Conservation (phyloP, 2,113 vertebrate species). For the Varanus komodoensis region DNA sequence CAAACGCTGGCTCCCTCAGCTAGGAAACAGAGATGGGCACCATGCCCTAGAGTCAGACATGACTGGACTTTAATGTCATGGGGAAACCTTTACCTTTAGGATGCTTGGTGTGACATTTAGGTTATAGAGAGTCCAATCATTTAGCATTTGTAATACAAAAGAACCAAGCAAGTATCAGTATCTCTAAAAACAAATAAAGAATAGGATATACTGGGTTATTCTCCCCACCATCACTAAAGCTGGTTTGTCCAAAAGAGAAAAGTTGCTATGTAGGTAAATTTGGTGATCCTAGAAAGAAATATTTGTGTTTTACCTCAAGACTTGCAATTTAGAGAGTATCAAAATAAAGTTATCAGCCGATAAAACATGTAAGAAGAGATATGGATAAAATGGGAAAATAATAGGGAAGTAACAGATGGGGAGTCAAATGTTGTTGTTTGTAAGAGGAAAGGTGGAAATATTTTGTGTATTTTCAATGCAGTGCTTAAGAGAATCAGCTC, state of each 20-base stretch:
- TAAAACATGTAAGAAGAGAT: conserved; percentile 6
- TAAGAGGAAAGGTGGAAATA: not conserved
- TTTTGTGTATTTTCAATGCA: not conserved
- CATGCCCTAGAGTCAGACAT: no score
- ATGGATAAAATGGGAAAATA: not conserved
- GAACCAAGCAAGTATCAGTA: not conserved
- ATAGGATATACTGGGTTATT: not conserved
- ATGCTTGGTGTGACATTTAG: conserved; percentile 6
- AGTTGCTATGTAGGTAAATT: not conserved
- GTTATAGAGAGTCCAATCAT: not conserved
- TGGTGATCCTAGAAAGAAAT: not conserved
- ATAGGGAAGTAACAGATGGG: not conserved
- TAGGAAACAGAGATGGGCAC: no score
- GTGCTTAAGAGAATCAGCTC: not conserved
- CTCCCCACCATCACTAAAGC: not conserved
- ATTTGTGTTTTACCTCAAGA: not conserved
- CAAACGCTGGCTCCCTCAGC: no score
- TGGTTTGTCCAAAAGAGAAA: conserved; percentile 12
- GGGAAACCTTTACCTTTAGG: no score
- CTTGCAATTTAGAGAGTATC: not conserved
- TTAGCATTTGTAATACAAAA: conserved; percentile 3
- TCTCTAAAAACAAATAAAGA: conserved; percentile 37
- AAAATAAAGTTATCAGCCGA: not conserved
- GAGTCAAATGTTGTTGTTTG: not conserved
- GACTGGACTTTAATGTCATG: no score